Evolutionary conservation across 1,140 invertebrate species (phyloP).

Genomic region (Lepeophtheirus salmonis): DNA sequence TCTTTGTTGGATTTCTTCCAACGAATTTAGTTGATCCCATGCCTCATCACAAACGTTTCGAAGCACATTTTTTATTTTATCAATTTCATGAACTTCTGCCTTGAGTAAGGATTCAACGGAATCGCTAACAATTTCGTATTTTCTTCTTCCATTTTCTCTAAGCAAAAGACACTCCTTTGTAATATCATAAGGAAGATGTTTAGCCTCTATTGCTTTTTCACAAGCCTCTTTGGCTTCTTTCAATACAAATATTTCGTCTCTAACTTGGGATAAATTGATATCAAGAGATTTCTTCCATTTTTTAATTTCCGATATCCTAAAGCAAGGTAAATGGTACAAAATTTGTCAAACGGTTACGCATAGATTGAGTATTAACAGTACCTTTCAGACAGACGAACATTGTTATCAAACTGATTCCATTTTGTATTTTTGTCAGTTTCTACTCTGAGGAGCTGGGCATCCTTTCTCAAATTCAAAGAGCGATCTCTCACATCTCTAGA

Average conservation of each 20-base stretch:
- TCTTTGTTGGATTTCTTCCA: constrained; percentile 1
- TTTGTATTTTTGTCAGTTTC: constrained; percentile 8
- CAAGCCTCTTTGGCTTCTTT: constrained; percentile 15
- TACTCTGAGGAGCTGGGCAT: constrained; percentile 8
- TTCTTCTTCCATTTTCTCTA: background rate
- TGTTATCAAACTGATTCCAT: constrained; percentile 16
- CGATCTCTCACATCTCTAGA: background rate
- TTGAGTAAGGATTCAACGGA: constrained; percentile 1
- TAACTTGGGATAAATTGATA: background rate
- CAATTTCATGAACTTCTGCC: constrained; percentile 7
- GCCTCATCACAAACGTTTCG: constrained; percentile 13
- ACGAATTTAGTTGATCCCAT: background rate
- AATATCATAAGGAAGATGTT: constrained; percentile 2
- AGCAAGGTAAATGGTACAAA: background rate
- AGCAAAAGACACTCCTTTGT: background rate
- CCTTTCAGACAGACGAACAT: constrained; percentile 14
- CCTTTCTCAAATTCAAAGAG: background rate
- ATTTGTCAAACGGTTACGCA: background rate
- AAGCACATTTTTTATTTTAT: background rate
- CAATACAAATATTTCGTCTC: background rate
- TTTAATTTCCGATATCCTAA: background rate
- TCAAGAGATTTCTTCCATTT: constrained; percentile 5
- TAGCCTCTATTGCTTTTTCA: constrained; percentile 5
- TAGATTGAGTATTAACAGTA: too few species aligned
- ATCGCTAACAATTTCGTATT: constrained; percentile 11